Evolutionary conservation across 2,888 invertebrate species (phyloP), one percentile per base, ranked within the genome.

Genomic region (Drosophila neotestacea): DNA sequence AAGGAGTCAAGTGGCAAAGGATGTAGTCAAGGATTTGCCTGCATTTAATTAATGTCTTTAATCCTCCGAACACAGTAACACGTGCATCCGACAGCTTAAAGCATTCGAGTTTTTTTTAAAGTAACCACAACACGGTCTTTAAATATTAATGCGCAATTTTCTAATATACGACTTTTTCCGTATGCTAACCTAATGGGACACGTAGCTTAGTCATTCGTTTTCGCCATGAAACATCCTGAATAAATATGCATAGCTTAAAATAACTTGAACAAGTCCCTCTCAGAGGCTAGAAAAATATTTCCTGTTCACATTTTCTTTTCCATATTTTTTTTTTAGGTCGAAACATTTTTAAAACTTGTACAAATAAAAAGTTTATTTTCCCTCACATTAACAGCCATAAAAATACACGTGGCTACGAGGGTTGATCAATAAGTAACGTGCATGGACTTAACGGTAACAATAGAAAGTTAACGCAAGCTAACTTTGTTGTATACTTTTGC

Each of bases 231-330:
- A 70, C 56, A 59, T 66, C 52, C 13, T 56, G 51, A 60, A 61
- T 61, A 70, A 65, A 74, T 74, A 54, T 54, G 39, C 56, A 38
- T 11, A 54, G 32, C 47, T 34, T 59, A 36, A 73, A 73, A 32
- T 2, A 6, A 46, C 51, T 58, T 50, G 4, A 27, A 13, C 42
- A 56, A 16, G 28, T 52, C 22, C 22, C 22, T 22, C 22, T 22
- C 22, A 0, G 47, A 5, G 30, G 28, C 16, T 47, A 16, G 11
- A 54, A 28, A 16, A 42, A 28, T 36, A 28, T 22, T 27, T 42
- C 22, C 16, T 5, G 10, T 22, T 10, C 16, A 36, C 7, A 11
- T 27, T n/a, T 46, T 22, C 9, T 22, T 34, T 50, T 5, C 22
- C 4, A 1, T 32, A 0, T 32, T 32, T 9, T 32, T 48, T 39